Percentiles rank a stretch among this genome's conserved stretches.
These are phyloP conservation scores for Tenebrosternarchus preto DNA, from an alignment of 2,113 vertebrate species.

Conservation along the genomic window DNA sequence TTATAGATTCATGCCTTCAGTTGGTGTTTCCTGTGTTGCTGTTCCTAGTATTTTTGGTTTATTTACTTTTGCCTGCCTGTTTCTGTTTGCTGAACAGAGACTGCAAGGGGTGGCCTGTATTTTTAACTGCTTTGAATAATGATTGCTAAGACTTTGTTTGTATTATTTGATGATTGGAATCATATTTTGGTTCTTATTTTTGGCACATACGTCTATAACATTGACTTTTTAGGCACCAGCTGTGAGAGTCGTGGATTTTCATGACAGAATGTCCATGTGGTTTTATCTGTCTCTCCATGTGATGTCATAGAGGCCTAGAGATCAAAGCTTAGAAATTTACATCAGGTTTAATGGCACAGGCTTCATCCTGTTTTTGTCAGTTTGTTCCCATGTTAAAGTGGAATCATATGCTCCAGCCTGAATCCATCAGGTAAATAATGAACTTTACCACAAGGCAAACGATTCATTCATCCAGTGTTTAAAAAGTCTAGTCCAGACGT, in stretches of 20 bases:
- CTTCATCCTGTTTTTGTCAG: slow-evolving; percentile 7
- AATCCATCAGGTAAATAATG: slow-evolving; percentile 1
- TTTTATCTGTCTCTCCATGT: not conserved
- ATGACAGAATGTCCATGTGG: not conserved
- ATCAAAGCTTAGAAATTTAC: not conserved
- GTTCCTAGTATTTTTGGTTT: no score
- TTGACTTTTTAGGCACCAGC: not conserved
- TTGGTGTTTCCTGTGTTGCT: no score
- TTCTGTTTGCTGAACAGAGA: no score
- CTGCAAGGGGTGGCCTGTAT: no score
- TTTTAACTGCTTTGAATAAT: no score
- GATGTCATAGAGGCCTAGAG: not conserved
- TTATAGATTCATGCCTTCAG: no score
- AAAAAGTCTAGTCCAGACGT: slow-evolving; percentile 23
- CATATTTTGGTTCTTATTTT: not conserved
- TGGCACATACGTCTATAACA: not conserved
- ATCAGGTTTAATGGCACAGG: not conserved
- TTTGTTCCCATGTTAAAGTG: not conserved
- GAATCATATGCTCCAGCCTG: not conserved
- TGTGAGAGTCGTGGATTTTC: not conserved
- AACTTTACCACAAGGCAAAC: slow-evolving; percentile 8
- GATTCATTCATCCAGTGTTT: slow-evolving; percentile 30
- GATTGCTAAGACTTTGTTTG: no score
- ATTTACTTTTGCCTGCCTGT: no score
- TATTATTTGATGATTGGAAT: not conserved